Conservation (phyloP, 2,888 invertebrate species). For the Phengaris alcon region DNA sequence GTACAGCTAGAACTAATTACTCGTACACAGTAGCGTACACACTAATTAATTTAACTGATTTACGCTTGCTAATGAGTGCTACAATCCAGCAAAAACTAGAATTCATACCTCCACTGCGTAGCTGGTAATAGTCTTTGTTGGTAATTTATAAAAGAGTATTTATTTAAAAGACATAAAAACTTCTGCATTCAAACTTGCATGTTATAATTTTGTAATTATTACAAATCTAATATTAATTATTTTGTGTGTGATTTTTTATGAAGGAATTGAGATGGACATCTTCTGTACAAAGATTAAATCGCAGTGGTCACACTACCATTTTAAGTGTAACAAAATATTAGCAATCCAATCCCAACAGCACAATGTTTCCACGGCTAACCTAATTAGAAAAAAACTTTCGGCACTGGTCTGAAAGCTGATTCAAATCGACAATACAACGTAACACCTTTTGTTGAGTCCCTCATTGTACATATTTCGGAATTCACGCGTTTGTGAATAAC, state of each 20-base stretch:
- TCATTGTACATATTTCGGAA: slow-evolving; percentile 20
- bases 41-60: slow-evolving; percentile 17
- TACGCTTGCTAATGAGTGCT: slow-evolving; percentile 15
- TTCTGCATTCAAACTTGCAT: too few species aligned
- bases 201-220: too few species aligned
- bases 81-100: neutral
- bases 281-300: neutral
- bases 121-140: neutral
- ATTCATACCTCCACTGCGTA: neutral
- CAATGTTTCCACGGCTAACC: neutral
- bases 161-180: too few species aligned
- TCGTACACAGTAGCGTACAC: neutral
- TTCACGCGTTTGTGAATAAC: slow-evolving; percentile 28
- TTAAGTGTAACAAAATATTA: slow-evolving; percentile 3
- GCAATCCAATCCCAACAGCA: neutral
- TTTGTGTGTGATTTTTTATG: neutral
- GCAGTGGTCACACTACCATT: neutral
- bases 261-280: neutral
- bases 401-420: slow-evolving; percentile 11
- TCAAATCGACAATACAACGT: slow-evolving; percentile 25
- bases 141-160: neutral
- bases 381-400: slow-evolving; percentile 26
- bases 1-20: slow-evolving; percentile 12
- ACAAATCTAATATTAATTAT: neutral
- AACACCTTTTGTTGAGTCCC: slow-evolving; percentile 17